Base-by-base conservation (phyloP, 2,888 invertebrate genomes). In the Trichogramma evanescens region DNA sequence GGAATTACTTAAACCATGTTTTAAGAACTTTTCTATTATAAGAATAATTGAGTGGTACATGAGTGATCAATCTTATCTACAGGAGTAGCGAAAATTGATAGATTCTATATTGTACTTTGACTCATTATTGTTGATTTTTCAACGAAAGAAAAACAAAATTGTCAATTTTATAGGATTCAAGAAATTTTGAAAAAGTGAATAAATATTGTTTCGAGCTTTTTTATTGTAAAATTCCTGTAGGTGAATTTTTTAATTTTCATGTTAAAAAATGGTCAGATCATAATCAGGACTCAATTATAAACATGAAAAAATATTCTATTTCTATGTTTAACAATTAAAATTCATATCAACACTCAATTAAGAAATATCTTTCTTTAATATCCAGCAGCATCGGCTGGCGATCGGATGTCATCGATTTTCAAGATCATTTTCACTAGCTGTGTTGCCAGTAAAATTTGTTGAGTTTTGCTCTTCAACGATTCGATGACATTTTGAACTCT, bases 371-470 rank as follows among this genome's bases (percentile, higher is more conserved):
- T 13, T 7, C 48, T 50, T 64, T 60, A 56, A 52, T 64, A 64
- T 50, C 58, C 64, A 52, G 50, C 56, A 2, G 50, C 56, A 53
- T 67, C 63, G 6, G 66, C 74, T 51, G 85, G 81, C 62, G 85
- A 83, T 68, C 89, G 86, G 48, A 99, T 92, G 77, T 99, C 99
- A 77, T 99, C 99, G 63, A 99, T 99, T 81, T 99, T 99, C 67
- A 99, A 85, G 67, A 99, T 98, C 99, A 99, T 99, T 79, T 98
- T 96, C 56, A 98, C 98, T 65, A 99, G 84, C 75, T 99, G 99
- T 0, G 98, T 95, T 26, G 99, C 98, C 68, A 99, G 82, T 43
- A 95, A 83, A 63, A 99, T 90, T 81, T 99, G 99, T 74, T 99
- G 97, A 72, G 93, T 91, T 85, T 99, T 99, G 45, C 95, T 94